phyloP scores from a whole-genome alignment of 2,797 vertebrate species.

The Mormyrus hasselquistii region DNA sequence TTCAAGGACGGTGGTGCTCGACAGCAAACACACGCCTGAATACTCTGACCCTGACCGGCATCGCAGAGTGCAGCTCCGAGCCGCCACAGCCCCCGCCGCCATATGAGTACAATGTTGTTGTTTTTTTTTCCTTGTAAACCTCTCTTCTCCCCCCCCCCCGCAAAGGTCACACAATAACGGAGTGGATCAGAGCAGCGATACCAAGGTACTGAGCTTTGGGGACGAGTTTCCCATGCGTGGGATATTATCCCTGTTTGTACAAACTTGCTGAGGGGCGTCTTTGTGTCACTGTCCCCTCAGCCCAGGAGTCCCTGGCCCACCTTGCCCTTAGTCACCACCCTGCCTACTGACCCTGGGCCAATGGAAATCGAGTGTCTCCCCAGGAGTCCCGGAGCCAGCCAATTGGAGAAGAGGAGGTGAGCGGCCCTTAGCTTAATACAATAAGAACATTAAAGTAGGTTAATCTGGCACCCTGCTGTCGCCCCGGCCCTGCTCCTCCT shows the following conservation, averaged over 20 bases:
- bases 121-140: background rate
- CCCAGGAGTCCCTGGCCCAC: conserved; percentile 50
- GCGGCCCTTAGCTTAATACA: conserved; percentile 43
- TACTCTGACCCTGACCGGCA: background rate
- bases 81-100: background rate
- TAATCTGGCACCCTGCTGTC: conserved; percentile 4
- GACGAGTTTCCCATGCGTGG: background rate
- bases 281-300: background rate
- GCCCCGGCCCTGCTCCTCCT: background rate
- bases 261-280: background rate
- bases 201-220: background rate
- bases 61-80: too few relatives aligned
- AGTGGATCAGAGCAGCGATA: background rate
- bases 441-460: conserved; percentile 25
- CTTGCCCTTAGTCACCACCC: conserved; percentile 55
- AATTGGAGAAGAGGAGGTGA: conserved; percentile 80
- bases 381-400: conserved; percentile 68
- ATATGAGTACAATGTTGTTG: background rate
- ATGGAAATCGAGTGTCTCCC: conserved; percentile 81
- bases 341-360: conserved; percentile 60
- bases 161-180: background rate
- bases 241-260: background rate
- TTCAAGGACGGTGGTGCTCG: background rate
- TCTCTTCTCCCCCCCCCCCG: background rate
- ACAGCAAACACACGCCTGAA: background rate